Evolutionary conservation across 2,888 invertebrate species (phyloP).

Genomic region (Lucinisca nassula): DNA sequence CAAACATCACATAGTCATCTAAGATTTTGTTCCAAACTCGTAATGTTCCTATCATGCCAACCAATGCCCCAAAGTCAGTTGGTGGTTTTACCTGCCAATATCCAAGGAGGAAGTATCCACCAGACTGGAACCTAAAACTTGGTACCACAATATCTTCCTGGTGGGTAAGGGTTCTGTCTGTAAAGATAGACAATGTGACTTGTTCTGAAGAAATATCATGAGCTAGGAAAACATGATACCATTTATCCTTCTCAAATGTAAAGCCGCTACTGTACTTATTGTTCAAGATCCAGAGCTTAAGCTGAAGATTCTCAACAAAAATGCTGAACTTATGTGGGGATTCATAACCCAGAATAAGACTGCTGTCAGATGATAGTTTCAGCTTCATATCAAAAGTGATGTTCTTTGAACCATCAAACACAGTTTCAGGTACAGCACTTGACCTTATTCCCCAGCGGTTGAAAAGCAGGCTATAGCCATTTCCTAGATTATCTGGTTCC

Average conservation of each 20-base stretch:
- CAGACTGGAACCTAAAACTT: constrained; percentile 27
- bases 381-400: constrained; percentile 45
- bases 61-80: constrained; percentile 40
- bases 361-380: constrained; percentile 22
- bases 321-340: constrained; percentile 46
- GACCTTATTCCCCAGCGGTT: constrained; percentile 68
- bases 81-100: constrained; percentile 65
- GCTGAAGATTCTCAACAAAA: neutral
- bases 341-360: constrained; percentile 63
- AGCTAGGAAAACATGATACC: constrained; percentile 69
- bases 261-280: constrained; percentile 45
- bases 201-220: constrained; percentile 32
- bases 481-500: constrained; percentile 48
- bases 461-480: constrained; percentile 63
- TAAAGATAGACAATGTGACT: constrained; percentile 21
- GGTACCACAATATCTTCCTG: neutral
- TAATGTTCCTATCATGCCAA: constrained; percentile 64
- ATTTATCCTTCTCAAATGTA: constrained; percentile 25
- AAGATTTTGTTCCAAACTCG: constrained; percentile 70
- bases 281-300: neutral
- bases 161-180: neutral
- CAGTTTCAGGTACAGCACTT: constrained; percentile 14
- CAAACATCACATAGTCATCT: constrained; percentile 20
- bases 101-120: constrained; percentile 66
- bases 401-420: constrained; percentile 17